Evolutionary conservation across 2,888 invertebrate genomes (phyloP).

Genomic region (Rotaria macrura): DNA sequence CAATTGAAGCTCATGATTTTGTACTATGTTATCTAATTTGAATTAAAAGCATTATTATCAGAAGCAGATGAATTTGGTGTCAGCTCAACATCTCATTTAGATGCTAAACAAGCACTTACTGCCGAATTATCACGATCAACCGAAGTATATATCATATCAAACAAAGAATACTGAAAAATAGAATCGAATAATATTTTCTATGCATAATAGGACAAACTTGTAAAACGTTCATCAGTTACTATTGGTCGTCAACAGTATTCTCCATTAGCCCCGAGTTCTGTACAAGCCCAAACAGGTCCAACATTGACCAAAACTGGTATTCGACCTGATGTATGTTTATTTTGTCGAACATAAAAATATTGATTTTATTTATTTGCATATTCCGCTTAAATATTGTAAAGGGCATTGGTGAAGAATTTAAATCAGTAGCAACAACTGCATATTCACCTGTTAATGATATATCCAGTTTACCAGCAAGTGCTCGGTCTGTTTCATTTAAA

Average conservation of each 20-base stretch:
- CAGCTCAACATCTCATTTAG: background rate
- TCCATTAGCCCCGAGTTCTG: background rate
- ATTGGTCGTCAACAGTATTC: background rate
- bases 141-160: background rate
- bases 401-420: background rate
- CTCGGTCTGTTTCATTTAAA: background rate
- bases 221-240: background rate
- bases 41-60: background rate
- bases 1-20: background rate
- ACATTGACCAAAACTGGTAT: background rate
- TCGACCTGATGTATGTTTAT: background rate
- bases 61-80: background rate
- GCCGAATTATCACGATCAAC: background rate
- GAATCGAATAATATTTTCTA: background rate
- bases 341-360: background rate
- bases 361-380: background rate
- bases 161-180: no score
- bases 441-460: background rate
- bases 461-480: background rate
- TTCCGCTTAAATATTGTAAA: background rate
- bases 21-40: background rate
- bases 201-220: background rate
- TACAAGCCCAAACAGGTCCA: background rate
- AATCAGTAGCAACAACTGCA: background rate
- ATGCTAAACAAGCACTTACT: background rate